Base-by-base conservation (phyloP, 1,140 invertebrate genomes). In the Cydia amplana region DNA sequence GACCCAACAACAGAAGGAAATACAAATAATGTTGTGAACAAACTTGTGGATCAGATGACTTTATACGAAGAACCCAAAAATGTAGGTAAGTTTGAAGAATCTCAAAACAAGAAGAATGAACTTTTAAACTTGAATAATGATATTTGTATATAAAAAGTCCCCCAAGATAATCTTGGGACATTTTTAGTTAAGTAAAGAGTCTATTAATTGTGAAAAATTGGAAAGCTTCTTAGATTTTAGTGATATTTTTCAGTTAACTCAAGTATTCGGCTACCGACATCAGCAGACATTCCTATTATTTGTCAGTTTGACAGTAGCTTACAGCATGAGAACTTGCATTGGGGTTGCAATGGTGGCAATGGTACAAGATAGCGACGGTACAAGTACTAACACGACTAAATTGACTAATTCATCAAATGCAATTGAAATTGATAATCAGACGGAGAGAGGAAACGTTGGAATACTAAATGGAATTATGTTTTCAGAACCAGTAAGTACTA, bases 301-400 rank as follows among this genome's bases (percentile, higher is more conserved):
- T 77, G 79, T 95, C 9, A 93, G 95, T 14, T 93, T 96, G 72
- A 92, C 94, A n/a, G 94, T 94, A 51, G 95, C 95, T 1, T 96
- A 96, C 80, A 95, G 94, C 7, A 94, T 95, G 80, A 90, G 96
- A 76, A 93, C 95, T 0, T 95, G 95, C 76, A 94, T 96, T 83
- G 96, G 95, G 1, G 95, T 96, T 1, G 95, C 94, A 1, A 93
- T 96, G 28, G 95, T 96, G 0, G 96, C 95, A 0, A 96, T 97
- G 96, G 95, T 94, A 1, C 89, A 75, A 43, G 74, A 32, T 67
- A 51, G 4, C 46, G 63, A 16, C 40, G 49, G 12, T 49, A 60
- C 32, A 16, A 75, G 5, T 40, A 16, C 40, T 32, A 32, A 14
- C 63, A 14, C 12, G 2, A 72, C 28, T 75, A 28, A 60, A 14